phyloP scores from a whole-genome alignment of 2,113 vertebrate species.

The Tricholaema leucomelas region DNA sequence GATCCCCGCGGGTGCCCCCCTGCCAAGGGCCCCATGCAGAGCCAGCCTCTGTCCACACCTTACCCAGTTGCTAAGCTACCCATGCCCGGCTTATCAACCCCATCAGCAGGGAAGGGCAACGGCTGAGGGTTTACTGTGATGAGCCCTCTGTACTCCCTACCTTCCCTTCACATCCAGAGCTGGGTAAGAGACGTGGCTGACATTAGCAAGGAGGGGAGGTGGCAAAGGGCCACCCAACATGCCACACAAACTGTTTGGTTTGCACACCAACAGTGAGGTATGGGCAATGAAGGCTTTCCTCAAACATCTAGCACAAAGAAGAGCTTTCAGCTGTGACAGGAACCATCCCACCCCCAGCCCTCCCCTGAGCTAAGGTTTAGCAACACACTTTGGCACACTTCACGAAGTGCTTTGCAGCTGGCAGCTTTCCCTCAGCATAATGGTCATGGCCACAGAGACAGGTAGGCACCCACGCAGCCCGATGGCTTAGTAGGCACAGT shows the following conservation, averaged over 20 bases:
- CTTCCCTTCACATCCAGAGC: neutral
- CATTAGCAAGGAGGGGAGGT: neutral
- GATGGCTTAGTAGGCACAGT: neutral
- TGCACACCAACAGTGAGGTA: neutral
- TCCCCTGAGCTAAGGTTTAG: neutral
- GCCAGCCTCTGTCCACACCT: neutral
- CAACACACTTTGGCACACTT: neutral
- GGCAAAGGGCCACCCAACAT: neutral
- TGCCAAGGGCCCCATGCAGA: neutral
- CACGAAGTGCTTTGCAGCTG: neutral
- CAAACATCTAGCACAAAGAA: neutral
- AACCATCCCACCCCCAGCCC: neutral
- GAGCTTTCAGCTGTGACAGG: fast-evolving
- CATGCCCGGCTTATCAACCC: neutral
- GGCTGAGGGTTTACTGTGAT: slow-evolving; percentile 33
- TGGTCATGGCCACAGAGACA: fast-evolving
- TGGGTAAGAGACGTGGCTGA: fast-evolving
- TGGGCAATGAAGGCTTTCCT: neutral
- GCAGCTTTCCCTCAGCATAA: neutral
- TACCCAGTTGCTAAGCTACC: slow-evolving; percentile 64
- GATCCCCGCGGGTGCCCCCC: neutral
- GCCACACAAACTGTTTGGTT: neutral
- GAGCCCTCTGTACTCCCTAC: neutral
- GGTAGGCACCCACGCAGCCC: neutral
- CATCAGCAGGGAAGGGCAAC: slow-evolving; percentile 24